A percentile compares a stretch with the other conserved stretches of the same genome.
phyloP scores from a whole-genome alignment of 2,797 vertebrate genomes.

The Phataginus tetradactyla region DNA sequence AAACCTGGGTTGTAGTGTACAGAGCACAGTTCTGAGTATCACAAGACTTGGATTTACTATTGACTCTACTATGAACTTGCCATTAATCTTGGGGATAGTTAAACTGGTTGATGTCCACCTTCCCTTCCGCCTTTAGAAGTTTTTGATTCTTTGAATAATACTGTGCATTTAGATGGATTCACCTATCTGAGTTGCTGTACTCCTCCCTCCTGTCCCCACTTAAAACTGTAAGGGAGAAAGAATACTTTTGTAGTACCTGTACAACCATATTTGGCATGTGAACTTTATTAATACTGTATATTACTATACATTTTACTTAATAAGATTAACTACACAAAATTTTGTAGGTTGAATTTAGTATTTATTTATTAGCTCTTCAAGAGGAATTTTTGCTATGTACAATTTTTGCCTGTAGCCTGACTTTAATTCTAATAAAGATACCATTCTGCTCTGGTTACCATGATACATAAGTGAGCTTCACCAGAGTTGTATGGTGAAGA shows the following conservation, averaged over 20 bases:
- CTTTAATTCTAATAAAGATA: not conserved
- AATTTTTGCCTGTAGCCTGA: not conserved
- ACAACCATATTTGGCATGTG: not conserved
- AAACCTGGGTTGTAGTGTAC: not conserved
- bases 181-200: not conserved
- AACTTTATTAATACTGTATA: not conserved
- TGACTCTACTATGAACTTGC: not conserved
- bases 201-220: not conserved
- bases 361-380: slow-evolving; percentile 24
- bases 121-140: slow-evolving; percentile 21
- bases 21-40: not conserved
- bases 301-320: not conserved
- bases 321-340: not conserved
- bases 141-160: slow-evolving; percentile 50
- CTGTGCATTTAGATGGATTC: slow-evolving; percentile 1
- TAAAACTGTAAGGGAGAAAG: not conserved
- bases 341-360: not conserved
- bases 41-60: not conserved
- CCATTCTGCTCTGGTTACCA: not conserved
- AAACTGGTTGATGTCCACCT: not conserved
- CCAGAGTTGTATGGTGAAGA: not conserved
- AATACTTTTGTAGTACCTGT: not conserved
- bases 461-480: not conserved
- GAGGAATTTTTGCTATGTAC: not conserved
- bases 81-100: not conserved